Evolutionary conservation across 2,113 vertebrate genomes (phyloP), one percentile per base, ranked within the genome.

Genomic region (Phaetusa simplex): DNA sequence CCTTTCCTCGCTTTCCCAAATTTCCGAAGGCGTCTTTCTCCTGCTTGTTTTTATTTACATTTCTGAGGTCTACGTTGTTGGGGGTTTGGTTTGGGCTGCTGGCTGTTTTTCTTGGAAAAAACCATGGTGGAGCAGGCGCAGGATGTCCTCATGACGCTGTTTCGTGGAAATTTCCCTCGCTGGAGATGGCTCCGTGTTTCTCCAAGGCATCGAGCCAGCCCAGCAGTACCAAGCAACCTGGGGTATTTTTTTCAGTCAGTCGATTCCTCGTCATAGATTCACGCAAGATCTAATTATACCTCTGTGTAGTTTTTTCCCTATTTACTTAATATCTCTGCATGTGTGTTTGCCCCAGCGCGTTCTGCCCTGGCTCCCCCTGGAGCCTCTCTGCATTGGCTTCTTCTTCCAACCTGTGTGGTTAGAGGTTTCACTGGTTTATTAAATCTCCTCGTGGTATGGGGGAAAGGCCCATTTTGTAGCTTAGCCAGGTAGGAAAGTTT

Each of bases 61-160:
- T 98, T 96, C 94, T 98, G 97, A 98, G 95, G 96, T 96, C 96
- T 95, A 43, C 3, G 9, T 96, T 97, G 97, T 97, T 97, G 97
- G 93, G 97, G 84, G 52, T 92, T 94, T n/a, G 52, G 71, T 93
- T 94, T 96, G 96, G 96, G 97, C 95, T 97, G 67, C 95, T 96
- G 92, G 85, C 95, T 98, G 95, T 96, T 98, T 97, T 97, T 96
- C 97, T 97, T 98, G 97, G 98, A 97, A 93, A 96, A 93, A 95
- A 20, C 43, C 6, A 14, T 71, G 95, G 77, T 65, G 90, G 71
- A 93, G 95, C 36, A 32, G 96, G 95, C 1, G 43, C 85, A 86
- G 97, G 97, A 97, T 96, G 96, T 97, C 93, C 97, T 97, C 94
- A 74, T 47, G 59, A 79, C 2, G 2, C 93, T 94, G 80, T 92